A percentile compares a stretch with the other conserved stretches of the same genome.
These are phyloP conservation scores for Mesocricetus auratus DNA, from an alignment of 2,113 vertebrate species.

Conservation along the genomic window DNA sequence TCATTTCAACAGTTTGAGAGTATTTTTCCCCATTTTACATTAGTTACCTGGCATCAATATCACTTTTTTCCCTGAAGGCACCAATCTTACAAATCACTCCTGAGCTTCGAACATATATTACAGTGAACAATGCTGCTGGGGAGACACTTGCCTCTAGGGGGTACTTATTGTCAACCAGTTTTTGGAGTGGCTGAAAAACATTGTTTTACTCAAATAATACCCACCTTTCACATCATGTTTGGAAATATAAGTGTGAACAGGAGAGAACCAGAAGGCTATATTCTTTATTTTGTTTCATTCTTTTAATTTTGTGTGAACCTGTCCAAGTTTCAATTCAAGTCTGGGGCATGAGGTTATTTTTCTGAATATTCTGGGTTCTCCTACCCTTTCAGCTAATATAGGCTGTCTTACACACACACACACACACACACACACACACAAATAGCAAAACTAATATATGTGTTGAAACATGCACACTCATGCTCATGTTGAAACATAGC, in stretches of 20 bases:
- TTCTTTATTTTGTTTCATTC: background rate
- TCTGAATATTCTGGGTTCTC: background rate
- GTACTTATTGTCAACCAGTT: slow-evolving; percentile 40
- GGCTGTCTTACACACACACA: background rate
- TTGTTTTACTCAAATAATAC: slow-evolving; percentile 55
- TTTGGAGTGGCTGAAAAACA: slow-evolving; percentile 6
- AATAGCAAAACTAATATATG: background rate
- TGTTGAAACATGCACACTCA: fast-evolving
- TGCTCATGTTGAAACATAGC: background rate
- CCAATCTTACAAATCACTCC: slow-evolving; percentile 70
- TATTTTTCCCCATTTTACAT: background rate
- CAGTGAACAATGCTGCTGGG: background rate
- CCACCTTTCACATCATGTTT: slow-evolving; percentile 22
- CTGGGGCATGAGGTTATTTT: background rate
- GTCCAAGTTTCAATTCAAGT: background rate
- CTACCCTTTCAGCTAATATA: background rate
- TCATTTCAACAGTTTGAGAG: background rate
- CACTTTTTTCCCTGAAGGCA: slow-evolving; percentile 45
- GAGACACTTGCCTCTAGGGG: slow-evolving; percentile 65
- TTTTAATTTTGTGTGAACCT: background rate
- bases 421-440: background rate
- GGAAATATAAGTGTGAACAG: slow-evolving; percentile 17
- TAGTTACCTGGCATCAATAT: slow-evolving; percentile 54
- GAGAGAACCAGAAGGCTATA: background rate
- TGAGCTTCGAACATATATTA: slow-evolving; percentile 49